These are phyloP conservation scores for Sebastes schlegelii DNA, from an alignment of 2,113 vertebrate species.

Conservation along the genomic window DNA sequence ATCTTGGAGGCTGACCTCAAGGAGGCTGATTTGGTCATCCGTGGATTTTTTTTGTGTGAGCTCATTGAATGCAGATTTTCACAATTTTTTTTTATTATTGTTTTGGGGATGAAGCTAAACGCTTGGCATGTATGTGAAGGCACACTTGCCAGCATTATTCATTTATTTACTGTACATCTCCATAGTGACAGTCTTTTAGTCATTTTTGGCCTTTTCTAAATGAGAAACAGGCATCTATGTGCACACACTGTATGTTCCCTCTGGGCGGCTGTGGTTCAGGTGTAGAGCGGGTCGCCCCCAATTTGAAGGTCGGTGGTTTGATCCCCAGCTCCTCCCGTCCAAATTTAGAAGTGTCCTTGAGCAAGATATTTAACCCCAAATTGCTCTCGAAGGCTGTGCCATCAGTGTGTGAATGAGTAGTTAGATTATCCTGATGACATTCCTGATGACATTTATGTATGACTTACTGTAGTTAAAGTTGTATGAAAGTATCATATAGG, in stretches of 20 bases:
- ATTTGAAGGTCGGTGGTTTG: too few relatives aligned
- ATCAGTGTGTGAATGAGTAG: too few relatives aligned
- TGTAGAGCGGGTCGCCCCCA: too few relatives aligned
- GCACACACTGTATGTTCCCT: background rate
- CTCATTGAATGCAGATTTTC: conserved; percentile 42
- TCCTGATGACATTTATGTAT: background rate
- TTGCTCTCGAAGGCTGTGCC: too few relatives aligned
- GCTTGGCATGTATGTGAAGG: conserved; percentile 1
- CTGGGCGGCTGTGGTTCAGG: too few relatives aligned
- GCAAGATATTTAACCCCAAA: too few relatives aligned
- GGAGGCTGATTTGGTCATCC: conserved; percentile 39
- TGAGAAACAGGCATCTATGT: background rate
- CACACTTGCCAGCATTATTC: conserved; percentile 27
- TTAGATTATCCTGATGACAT: too few relatives aligned
- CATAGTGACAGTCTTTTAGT: conserved; percentile 22
- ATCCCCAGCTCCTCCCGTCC: too few relatives aligned
- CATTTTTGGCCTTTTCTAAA: conserved; percentile 8
- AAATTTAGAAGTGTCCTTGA: too few relatives aligned
- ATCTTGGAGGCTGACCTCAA: conserved; percentile 46
- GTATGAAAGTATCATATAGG: background rate
- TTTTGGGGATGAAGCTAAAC: conserved; percentile 12
- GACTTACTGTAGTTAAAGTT: background rate
- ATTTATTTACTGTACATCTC: conserved; percentile 34
- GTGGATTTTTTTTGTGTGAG: conserved; percentile 31
- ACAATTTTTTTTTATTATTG: conserved; percentile 29